phyloP scores from a whole-genome alignment of 2,888 invertebrate genomes.

The Timema cristinae region DNA sequence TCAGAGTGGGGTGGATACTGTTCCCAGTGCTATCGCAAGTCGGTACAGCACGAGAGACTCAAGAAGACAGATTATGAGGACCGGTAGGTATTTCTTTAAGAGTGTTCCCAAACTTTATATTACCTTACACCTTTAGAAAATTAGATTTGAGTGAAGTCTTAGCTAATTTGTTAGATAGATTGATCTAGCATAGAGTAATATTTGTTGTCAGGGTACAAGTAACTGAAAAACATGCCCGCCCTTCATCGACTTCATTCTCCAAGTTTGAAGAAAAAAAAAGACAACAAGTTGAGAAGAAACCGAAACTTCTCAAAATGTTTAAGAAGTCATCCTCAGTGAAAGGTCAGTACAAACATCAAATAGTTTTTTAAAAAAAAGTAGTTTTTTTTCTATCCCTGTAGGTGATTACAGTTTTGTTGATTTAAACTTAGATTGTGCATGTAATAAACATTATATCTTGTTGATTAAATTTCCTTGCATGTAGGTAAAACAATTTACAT shows the following conservation, averaged over 20 bases:
- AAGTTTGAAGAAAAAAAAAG: slow-evolving; percentile 85
- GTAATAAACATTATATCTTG: no score
- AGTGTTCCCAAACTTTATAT: no score
- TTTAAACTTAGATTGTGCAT: no score
- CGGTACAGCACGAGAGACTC: slow-evolving; percentile 56
- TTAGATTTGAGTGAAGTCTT: no score
- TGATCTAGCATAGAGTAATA: slow-evolving; percentile 13
- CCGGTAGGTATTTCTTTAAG: no score
- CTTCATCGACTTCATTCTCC: slow-evolving; percentile 58
- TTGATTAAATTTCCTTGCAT: no score
- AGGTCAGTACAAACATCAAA: slow-evolving; percentile 46
- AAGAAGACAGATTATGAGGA: slow-evolving; percentile 21
- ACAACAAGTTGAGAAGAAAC: slow-evolving; percentile 73
- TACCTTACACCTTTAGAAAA: no score
- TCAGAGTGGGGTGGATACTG: slow-evolving; percentile 98
- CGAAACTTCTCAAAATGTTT: slow-evolving; percentile 67
- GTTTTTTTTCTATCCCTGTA: no score
- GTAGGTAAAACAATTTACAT: no score
- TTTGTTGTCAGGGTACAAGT: slow-evolving; percentile 21
- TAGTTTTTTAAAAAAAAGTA: no score
- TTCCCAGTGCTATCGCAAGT: slow-evolving; percentile 90
- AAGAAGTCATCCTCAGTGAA: slow-evolving; percentile 62
- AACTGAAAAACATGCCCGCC: slow-evolving; percentile 29
- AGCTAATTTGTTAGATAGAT: slow-evolving; percentile 18
- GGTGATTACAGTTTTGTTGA: no score